A percentile compares a stretch with the other conserved stretches of the same genome.
These are phyloP conservation scores for Omphaloscelis lunosa DNA, from an alignment of 2,888 invertebrate species.

Conservation along the genomic window DNA sequence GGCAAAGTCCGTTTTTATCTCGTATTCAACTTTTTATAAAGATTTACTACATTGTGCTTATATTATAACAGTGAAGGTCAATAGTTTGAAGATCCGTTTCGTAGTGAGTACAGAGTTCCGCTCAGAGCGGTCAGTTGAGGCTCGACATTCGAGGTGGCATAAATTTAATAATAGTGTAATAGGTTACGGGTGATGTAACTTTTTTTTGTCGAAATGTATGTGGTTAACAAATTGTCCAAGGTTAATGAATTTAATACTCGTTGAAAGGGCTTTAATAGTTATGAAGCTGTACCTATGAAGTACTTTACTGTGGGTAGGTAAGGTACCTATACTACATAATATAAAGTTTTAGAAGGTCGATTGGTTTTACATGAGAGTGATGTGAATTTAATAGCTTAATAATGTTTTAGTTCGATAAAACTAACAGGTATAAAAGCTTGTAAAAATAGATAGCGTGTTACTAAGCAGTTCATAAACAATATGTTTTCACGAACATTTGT, in stretches of 20 bases:
- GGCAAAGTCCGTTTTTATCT: constrained; percentile 61
- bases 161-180: constrained; percentile 51
- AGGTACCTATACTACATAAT: not conserved
- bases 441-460: not conserved
- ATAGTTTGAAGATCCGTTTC: constrained; percentile 66
- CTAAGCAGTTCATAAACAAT: not conserved
- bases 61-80: constrained; percentile 61
- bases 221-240: constrained; percentile 53
- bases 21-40: constrained; percentile 62
- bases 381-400: constrained; percentile 16
- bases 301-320: not conserved
- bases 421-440: not conserved
- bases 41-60: constrained; percentile 59
- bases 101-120: constrained; percentile 49
- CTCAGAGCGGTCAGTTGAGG: constrained; percentile 32
- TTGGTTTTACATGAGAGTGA: not conserved
- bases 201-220: constrained; percentile 55
- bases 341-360: constrained; percentile 23
- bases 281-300: constrained; percentile 9
- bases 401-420: not conserved
- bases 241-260: constrained; percentile 36
- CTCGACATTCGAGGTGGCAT: constrained; percentile 39
- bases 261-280: constrained; percentile 44
- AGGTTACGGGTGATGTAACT: constrained; percentile 59
- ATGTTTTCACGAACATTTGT: not conserved